These are phyloP conservation scores for Darevskia mixta DNA, from an alignment of 2,797 vertebrate genomes.

Conservation along the genomic window DNA sequence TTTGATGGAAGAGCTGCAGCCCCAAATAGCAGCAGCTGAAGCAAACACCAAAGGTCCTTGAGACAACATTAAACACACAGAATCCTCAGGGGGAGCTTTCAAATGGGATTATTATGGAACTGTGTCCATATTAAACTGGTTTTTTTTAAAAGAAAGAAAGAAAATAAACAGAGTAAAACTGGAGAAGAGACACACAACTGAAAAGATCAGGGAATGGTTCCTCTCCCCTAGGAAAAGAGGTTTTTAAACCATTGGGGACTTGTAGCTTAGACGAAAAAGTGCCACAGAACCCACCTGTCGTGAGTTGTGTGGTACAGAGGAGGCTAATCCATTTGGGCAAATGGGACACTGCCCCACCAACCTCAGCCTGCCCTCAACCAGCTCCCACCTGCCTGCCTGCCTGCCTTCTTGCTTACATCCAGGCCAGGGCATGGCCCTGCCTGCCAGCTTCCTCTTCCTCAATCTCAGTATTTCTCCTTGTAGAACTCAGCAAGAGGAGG, in stretches of 20 bases:
- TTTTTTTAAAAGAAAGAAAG: neutral
- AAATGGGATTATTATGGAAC: conserved; percentile 9
- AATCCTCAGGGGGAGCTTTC: neutral
- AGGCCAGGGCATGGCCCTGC: too few relatives aligned
- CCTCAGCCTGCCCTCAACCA: too few relatives aligned
- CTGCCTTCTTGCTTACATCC: too few relatives aligned
- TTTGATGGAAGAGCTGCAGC: conserved; percentile 18
- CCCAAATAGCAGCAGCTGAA: conserved; percentile 41
- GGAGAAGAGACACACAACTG: neutral
- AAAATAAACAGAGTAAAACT: neutral
- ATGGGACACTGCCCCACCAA: too few relatives aligned
- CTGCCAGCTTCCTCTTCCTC: too few relatives aligned
- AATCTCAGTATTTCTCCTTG: too few relatives aligned
- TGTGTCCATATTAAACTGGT: neutral
- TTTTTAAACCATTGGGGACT: neutral
- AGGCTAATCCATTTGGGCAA: too few relatives aligned
- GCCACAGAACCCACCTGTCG: too few relatives aligned
- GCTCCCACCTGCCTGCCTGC: too few relatives aligned
- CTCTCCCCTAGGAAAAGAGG: neutral
- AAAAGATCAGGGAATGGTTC: neutral
- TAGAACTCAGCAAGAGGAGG: too few relatives aligned
- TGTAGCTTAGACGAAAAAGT: neutral
- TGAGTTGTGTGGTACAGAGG: neutral
- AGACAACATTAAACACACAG: neutral
- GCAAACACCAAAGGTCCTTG: conserved; percentile 7